Percentiles rank a stretch among this genome's conserved stretches.
These are phyloP conservation scores for Pseudoatta argentina DNA, from an alignment of 1,140 invertebrate species.

Conservation along the genomic window DNA sequence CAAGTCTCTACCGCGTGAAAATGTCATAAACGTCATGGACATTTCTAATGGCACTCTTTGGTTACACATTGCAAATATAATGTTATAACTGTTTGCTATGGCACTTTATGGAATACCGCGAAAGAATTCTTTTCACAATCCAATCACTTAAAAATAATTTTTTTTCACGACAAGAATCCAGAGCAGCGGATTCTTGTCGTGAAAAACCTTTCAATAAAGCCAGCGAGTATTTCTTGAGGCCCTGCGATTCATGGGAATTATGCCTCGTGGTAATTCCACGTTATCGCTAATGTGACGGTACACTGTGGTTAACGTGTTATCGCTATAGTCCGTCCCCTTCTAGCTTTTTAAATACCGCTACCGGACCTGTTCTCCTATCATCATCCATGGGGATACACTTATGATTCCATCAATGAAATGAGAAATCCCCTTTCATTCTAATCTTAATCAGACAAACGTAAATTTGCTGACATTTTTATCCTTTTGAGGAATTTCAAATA, in stretches of 20 bases:
- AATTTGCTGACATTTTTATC: conserved; percentile 30
- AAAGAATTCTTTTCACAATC: not conserved
- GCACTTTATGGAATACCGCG: not conserved
- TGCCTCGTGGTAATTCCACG: conserved; percentile 53
- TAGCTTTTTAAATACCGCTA: conserved; percentile 49
- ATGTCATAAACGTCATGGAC: not conserved
- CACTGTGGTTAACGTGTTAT: conserved; percentile 32
- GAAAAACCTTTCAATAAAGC: conserved; percentile 25
- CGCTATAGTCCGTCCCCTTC: conserved; percentile 16
- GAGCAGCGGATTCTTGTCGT: not conserved
- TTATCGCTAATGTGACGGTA: conserved; percentile 61
- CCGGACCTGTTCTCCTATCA: conserved; percentile 67
- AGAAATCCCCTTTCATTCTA: conserved; percentile 12
- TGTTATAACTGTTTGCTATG: not conserved
- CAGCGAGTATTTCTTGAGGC: not conserved
- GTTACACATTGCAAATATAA: not conserved
- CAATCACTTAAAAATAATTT: not conserved
- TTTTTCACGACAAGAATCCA: not conserved
- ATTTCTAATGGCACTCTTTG: not conserved
- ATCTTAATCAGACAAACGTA: conserved; percentile 27
- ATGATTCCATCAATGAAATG: conserved; percentile 46
- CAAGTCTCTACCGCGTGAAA: conserved; percentile 38
- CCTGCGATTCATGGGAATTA: conserved; percentile 55
- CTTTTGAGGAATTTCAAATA: not conserved
- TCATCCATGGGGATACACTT: conserved; percentile 31